Evolutionary conservation across 2,888 invertebrate genomes (phyloP).

Genomic region (Dilophus febrilis): DNA sequence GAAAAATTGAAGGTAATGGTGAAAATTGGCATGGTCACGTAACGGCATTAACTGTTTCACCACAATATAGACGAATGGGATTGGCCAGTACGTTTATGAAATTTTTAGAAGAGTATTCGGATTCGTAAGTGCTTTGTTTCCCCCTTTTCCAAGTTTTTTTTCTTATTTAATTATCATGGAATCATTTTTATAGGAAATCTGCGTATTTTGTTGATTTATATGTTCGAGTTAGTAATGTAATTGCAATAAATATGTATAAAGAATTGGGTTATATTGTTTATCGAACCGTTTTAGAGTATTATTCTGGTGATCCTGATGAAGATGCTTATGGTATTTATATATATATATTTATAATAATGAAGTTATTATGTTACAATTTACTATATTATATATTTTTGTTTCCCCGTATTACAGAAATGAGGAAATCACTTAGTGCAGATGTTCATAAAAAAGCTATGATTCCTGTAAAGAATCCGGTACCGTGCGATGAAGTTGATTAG

Average conservation of each 20-base stretch:
- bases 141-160: not conserved
- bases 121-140: slow-evolving; percentile 57
- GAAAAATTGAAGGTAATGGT: slow-evolving; percentile 90
- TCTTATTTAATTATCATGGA: too few relatives aligned
- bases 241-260: slow-evolving; percentile 95
- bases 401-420: slow-evolving; percentile 68
- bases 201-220: slow-evolving; percentile 97
- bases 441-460: slow-evolving; percentile 80
- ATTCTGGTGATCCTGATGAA: slow-evolving; percentile 95
- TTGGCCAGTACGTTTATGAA: slow-evolving; percentile 88
- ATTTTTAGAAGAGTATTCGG: slow-evolving; percentile 87
- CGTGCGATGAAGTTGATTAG: slow-evolving; percentile 90
- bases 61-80: slow-evolving; percentile 81
- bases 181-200: slow-evolving; percentile 55
- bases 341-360: not conserved
- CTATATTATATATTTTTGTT: slow-evolving; percentile 4
- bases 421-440: slow-evolving; percentile 91
- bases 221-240: slow-evolving; percentile 92
- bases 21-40: slow-evolving; percentile 99
- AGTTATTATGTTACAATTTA: slow-evolving; percentile 4
- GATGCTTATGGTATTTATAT: slow-evolving; percentile 77
- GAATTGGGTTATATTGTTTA: slow-evolving; percentile 93
- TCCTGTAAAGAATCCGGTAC: slow-evolving; percentile 83
- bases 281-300: slow-evolving; percentile 91
- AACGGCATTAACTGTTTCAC: slow-evolving; percentile 91